phyloP scores from a whole-genome alignment of 2,888 invertebrate species.

The Orchestes rusci region DNA sequence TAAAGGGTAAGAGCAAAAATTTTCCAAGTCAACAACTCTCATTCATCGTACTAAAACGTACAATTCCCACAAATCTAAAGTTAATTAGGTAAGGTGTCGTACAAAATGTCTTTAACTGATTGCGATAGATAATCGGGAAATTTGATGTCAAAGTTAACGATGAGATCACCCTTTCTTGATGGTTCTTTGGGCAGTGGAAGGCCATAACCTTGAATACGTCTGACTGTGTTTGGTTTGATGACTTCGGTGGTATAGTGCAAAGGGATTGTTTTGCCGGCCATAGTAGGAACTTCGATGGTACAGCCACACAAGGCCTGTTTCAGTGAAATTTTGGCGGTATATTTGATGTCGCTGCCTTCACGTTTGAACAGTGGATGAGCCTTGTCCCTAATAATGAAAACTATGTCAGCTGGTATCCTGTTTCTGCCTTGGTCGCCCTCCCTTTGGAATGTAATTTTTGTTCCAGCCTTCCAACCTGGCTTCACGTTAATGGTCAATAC shows the following conservation, averaged over 20 bases:
- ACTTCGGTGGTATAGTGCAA: conserved; percentile 73
- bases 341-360: conserved; percentile 89
- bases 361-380: conserved; percentile 86
- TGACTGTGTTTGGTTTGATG: conserved; percentile 82
- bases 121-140: conserved; percentile 79
- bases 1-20: conserved; percentile 17
- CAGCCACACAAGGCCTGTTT: conserved; percentile 92
- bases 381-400: conserved; percentile 93
- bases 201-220: conserved; percentile 82
- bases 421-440: conserved; percentile 93
- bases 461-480: conserved; percentile 97
- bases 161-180: conserved; percentile 78
- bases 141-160: conserved; percentile 90
- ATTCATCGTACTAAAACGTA: conserved; percentile 43
- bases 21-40: conserved; percentile 22
- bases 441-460: conserved; percentile 94
- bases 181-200: conserved; percentile 92
- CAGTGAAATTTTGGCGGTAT: conserved; percentile 75
- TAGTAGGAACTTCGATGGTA: conserved; percentile 81
- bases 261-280: conserved; percentile 69
- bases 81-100: conserved; percentile 74
- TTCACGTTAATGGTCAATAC: conserved; percentile 93
- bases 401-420: conserved; percentile 92
- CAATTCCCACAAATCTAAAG: conserved; percentile 27
- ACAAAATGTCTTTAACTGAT: conserved; percentile 77